Conservation (phyloP, 2,888 invertebrate genomes). For the Acanthosepion lycidas region DNA sequence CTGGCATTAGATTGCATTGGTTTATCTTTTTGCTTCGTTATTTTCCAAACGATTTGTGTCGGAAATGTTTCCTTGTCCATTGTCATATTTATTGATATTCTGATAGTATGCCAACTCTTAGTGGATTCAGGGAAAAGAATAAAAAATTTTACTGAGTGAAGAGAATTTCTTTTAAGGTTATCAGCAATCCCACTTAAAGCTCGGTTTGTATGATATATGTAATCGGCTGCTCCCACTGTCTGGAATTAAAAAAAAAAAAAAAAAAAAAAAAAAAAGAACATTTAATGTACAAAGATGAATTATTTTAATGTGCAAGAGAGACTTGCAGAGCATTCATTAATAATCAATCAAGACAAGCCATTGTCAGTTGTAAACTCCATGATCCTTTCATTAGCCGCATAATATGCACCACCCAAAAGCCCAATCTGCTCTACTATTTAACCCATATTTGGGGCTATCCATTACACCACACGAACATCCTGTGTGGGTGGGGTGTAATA, state of each 20-base stretch:
- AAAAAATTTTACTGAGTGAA: not conserved
- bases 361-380: too few relatives aligned
- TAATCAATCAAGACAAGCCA: too few relatives aligned
- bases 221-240: not conserved
- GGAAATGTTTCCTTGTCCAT: not conserved
- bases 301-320: too few relatives aligned
- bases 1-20: not conserved
- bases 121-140: not conserved
- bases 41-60: not conserved
- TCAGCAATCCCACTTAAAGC: not conserved
- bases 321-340: too few relatives aligned
- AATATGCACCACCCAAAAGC: too few relatives aligned
- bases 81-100: not conserved
- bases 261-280: not conserved
- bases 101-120: not conserved
- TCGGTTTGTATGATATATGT: not conserved
- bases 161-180: not conserved
- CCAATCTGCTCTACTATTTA: too few relatives aligned
- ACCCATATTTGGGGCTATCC: too few relatives aligned
- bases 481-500: too few relatives aligned
- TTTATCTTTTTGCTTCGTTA: not conserved
- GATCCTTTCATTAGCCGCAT: too few relatives aligned
- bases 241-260: not conserved
- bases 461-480: too few relatives aligned
- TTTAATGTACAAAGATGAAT: not conserved